phyloP scores from a whole-genome alignment of 2,113 vertebrate genomes.

The Heterotilapia buettikoferi region DNA sequence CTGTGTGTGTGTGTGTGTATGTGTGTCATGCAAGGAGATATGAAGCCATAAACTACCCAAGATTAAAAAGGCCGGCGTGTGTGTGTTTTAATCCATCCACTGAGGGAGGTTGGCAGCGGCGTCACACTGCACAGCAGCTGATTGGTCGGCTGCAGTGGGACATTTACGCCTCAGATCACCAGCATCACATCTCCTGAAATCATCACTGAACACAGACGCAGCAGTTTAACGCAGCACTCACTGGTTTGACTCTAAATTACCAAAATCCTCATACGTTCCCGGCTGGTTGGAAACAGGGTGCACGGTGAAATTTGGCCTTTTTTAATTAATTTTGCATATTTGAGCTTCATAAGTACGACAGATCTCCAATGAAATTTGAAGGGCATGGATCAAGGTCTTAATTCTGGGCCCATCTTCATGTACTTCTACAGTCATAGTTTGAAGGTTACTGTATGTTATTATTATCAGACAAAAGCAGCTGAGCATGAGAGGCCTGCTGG shows the following conservation, averaged over 20 bases:
- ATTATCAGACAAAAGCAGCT: neutral
- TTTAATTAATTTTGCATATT: neutral
- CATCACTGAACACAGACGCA: neutral
- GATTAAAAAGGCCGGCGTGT: neutral
- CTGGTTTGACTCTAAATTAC: neutral
- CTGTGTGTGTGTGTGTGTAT: neutral
- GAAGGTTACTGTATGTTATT: neutral
- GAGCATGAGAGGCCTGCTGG: neutral
- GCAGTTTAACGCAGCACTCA: neutral
- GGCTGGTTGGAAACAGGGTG: neutral
- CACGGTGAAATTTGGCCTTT: fast-evolving
- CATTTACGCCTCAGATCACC: neutral
- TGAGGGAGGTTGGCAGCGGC: neutral
- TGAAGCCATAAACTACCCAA: neutral
- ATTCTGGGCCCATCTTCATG: neutral
- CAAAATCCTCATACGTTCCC: neutral
- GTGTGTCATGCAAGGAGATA: neutral
- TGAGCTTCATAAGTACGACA: neutral
- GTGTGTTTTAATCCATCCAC: neutral
- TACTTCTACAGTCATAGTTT: neutral
- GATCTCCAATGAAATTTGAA: neutral
- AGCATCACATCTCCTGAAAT: neutral
- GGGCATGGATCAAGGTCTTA: neutral
- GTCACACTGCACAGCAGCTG: neutral
- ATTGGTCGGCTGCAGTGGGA: neutral